Evolutionary conservation across 2,113 vertebrate species (phyloP).

Genomic region (Caloenas nicobarica): DNA sequence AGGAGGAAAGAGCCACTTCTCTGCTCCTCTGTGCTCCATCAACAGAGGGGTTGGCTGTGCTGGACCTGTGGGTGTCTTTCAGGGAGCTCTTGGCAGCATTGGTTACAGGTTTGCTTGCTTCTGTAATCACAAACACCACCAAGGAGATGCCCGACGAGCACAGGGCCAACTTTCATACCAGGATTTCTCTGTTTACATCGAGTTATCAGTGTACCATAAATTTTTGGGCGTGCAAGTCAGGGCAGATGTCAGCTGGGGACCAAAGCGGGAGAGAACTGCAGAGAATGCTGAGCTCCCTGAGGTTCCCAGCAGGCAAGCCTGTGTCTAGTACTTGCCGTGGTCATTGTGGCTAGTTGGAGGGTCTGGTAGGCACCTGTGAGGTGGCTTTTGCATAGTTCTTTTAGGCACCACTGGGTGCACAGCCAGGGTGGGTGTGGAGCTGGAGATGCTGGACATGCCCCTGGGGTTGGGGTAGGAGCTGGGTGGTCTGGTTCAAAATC

Average conservation of each 20-base stretch:
- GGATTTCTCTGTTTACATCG: neutral
- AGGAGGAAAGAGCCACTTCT: neutral
- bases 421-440: neutral
- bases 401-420: neutral
- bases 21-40: neutral
- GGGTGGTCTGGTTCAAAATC: neutral
- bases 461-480: neutral
- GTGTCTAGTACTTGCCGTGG: neutral
- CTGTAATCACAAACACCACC: neutral
- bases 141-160: neutral
- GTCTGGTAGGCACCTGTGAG: neutral
- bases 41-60: neutral
- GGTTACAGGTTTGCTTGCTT: neutral
- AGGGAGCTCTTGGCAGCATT: neutral
- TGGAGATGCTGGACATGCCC: neutral
- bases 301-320: neutral
- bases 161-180: neutral
- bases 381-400: neutral
- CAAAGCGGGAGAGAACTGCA: neutral
- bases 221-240: rapidly evolving
- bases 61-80: neutral
- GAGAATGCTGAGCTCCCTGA: rapidly evolving
- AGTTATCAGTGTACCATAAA: constrained; percentile 17
- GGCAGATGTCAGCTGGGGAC: neutral
- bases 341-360: neutral